Base-by-base conservation (phyloP, 2,888 invertebrate genomes). In the Carabus problematicus region DNA sequence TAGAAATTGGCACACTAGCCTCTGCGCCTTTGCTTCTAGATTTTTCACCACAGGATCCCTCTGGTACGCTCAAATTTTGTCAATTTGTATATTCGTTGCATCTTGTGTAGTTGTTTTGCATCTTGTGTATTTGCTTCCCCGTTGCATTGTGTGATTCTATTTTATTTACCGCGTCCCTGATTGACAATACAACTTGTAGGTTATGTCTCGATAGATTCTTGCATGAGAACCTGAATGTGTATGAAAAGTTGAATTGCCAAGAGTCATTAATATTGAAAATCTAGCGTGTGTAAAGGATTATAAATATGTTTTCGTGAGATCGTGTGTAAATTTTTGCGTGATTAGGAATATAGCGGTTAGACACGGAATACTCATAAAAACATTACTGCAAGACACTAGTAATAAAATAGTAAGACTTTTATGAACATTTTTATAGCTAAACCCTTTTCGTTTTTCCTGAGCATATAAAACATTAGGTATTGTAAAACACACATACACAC, bases 1-100 rank as follows among this genome's bases (percentile, higher is more conserved):
- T 76, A 76, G 75, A 76, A 58, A 64, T 72, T 72, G 74, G 74
- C 70, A 72, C 72, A 68, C 72, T 77, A 74, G 76, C 74, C 71
- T 75, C 79, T 71, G 79, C 82, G 72, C 80, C 83, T 75, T 81
- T 79, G 76, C 82, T 84, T 76, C 82, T 84, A 78, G 84, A 84
- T 79, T 83, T 82, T 77, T 78, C 79, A 73, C 79, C 82, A 72
- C 79, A 82, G 83, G 84, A 84, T 76, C 75, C 80, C 76, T 80
- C 80, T 78, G 84, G 84, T 84, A 84, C 80, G 83, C 78, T 71
- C 52, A 62, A 56, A 45, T 29, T 29, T 29, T 29, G 29, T 29
- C 29, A n/a, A n/a, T n/a, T n/a, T 29, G 29, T 29, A 29, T 54
- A 40, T n/a, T 67, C 18, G n/a, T 11, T 54, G 54, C 54, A 14